A percentile compares a stretch with the other conserved stretches of the same genome.
These are phyloP conservation scores for Drosophila athabasca DNA, from an alignment of 1,140 invertebrate species.

Conservation along the genomic window DNA sequence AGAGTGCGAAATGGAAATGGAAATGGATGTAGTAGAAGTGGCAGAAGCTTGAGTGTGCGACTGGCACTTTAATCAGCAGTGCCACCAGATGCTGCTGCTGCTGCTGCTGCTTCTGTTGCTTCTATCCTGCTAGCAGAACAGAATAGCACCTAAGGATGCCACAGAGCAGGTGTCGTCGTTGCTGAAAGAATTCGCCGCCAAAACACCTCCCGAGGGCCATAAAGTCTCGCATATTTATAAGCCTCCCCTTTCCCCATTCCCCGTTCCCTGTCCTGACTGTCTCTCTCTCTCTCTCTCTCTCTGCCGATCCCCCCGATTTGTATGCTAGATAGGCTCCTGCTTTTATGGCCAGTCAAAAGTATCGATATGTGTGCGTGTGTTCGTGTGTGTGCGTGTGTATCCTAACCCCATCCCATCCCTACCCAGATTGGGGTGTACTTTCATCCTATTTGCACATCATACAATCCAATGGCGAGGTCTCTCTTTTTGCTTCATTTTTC, in stretches of 20 bases:
- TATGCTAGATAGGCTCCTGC: constrained; percentile 38
- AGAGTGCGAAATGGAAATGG: not conserved
- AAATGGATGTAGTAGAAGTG: not conserved
- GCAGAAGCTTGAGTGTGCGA: constrained; percentile 10
- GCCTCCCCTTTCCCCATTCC: not conserved
- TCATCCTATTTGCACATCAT: constrained; percentile 36
- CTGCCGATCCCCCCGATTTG: constrained; percentile 18
- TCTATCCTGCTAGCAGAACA: not conserved
- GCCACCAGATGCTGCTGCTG: constrained; percentile 40
- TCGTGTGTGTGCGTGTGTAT: no score
- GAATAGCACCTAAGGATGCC: constrained; percentile 1
- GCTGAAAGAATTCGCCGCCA: constrained; percentile 21
- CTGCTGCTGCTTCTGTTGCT: not conserved
- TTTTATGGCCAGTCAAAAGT: constrained; percentile 49
- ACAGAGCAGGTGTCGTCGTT: constrained; percentile 30
- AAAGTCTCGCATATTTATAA: constrained; percentile 61
- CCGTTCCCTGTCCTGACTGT: no score
- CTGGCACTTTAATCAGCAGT: constrained; percentile 64
- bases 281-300: constrained; percentile 1
- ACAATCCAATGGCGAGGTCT: not conserved
- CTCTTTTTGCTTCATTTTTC: constrained; percentile 9
- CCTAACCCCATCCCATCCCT: no score
- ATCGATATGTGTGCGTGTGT: constrained; percentile 5
- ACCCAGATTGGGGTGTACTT: no score
- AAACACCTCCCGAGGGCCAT: constrained; percentile 48